Evolutionary conservation across 1,140 invertebrate species (phyloP).

Genomic region (Argopecten irradians): DNA sequence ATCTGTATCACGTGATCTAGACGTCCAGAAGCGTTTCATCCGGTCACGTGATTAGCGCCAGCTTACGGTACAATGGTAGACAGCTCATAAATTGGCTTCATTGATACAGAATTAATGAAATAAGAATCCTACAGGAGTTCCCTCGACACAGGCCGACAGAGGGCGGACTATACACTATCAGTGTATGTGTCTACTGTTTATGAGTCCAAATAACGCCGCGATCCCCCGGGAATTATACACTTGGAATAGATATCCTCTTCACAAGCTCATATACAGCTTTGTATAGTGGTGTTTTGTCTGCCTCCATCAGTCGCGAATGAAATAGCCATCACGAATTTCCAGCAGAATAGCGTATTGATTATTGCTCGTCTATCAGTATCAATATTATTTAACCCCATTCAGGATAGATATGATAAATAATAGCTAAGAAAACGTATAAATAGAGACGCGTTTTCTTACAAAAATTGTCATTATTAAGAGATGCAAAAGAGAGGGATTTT

Average conservation of each 20-base stretch:
- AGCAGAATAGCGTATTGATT: not conserved
- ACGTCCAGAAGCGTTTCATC: not conserved
- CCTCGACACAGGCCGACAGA: not conserved
- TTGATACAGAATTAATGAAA: constrained; percentile 18
- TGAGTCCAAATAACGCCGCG: not conserved
- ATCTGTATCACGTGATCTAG: not conserved
- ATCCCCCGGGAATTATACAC: not conserved
- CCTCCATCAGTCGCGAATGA: not conserved
- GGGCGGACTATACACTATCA: not conserved
- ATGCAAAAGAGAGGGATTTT: too few species aligned
- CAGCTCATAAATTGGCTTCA: not conserved
- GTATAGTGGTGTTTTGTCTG: not conserved
- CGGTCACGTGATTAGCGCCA: not conserved
- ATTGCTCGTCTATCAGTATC: not conserved
- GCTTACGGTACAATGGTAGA: not conserved
- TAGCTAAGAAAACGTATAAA: too few species aligned
- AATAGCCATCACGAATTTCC: not conserved
- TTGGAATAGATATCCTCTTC: not conserved
- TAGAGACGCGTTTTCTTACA: too few species aligned
- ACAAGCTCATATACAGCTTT: not conserved
- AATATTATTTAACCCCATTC: not conserved
- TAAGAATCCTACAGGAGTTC: not conserved
- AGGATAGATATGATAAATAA: too few species aligned
- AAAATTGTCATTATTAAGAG: too few species aligned
- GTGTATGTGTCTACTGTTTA: not conserved